Base-by-base conservation (phyloP, 2,797 vertebrate species). In the Fratercula arctica region DNA sequence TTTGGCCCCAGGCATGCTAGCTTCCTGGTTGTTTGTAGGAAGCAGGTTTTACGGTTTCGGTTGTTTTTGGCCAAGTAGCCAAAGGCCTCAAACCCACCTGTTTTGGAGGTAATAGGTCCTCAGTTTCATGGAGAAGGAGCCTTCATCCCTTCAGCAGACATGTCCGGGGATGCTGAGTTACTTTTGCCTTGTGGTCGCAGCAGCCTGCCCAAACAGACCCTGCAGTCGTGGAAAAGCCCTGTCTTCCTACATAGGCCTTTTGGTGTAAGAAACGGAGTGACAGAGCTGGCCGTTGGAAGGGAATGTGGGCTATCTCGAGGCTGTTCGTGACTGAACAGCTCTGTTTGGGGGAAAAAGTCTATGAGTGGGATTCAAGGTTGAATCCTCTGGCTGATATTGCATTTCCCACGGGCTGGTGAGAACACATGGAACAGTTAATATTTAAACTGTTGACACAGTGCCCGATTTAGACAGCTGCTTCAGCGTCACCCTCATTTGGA, bases 371-470 rank as follows among this genome's bases (percentile, higher is more conserved):
- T 28, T 67, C 39, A 51, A 88, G 66, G 51, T 76, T 90, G 69
- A 85, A 43, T 69, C 46, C 66, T 84, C 37, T 19, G 51, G 66
- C 73, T 63, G 57, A 26, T 56, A 21, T 1, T 28, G 54, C 51
- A 1, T 88, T 82, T 90, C 74, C 88, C 88, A 50, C 0, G 2
- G 37, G 77, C 72, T 68, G 74, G 25, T 16, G 60, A 73, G 85
- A 69, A 20, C 86, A 43, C 13, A 23, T 6, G 33, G 80, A 92
- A 10, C 37, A 79, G 72, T 77, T 74, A 57, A 89, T 89, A 53
- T 92, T 96, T 43, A 75, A 89, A 74, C 41, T 87, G 74, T 35
- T 92, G 93, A 95, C 90, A 74, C 67, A 77, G 80, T 46, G 87
- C 87, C 77, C 5, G 4, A 81, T 87, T 82, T 35, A 79, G 76